Percentiles rank a stretch among this genome's conserved stretches.
phyloP scores from a whole-genome alignment of 1,140 invertebrate species.

The Zaprionus capensis region DNA sequence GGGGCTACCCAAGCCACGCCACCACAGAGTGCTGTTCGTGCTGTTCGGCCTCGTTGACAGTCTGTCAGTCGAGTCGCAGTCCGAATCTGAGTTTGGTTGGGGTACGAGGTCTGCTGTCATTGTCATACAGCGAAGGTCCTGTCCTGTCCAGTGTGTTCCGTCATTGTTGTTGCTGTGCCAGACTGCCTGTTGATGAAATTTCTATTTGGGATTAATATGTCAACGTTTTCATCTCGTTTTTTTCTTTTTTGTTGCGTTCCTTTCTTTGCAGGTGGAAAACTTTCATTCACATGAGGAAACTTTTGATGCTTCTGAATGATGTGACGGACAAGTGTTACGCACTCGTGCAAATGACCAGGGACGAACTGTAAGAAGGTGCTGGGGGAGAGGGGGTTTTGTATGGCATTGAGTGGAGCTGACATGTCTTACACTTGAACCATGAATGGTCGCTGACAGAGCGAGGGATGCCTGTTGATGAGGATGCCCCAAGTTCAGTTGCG shows the following conservation, averaged over 20 bases:
- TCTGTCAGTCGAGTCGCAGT: conserved; percentile 8
- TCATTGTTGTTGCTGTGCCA: conserved; percentile 41
- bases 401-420: conserved; percentile 67
- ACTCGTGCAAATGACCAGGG: conserved; percentile 39
- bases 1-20: neutral
- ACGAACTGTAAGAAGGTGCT: neutral
- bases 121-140: conserved; percentile 24
- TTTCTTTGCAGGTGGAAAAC: conserved; percentile 59
- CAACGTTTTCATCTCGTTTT: conserved; percentile 46
- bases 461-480: conserved; percentile 61
- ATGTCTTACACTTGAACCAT: conserved; percentile 74
- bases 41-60: neutral
- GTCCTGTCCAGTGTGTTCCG: conserved; percentile 27
- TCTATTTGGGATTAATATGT: conserved; percentile 81
- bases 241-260: neutral
- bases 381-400: neutral
- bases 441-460: conserved; percentile 60
- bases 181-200: conserved; percentile 65
- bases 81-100: neutral
- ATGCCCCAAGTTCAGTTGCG: conserved; percentile 27
- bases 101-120: conserved; percentile 13
- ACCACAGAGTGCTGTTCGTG: neutral
- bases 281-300: conserved; percentile 71
- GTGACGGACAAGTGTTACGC: conserved; percentile 68
- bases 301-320: conserved; percentile 72